Evolutionary conservation across 2,113 vertebrate species (phyloP).

Genomic region (Halichoerus grypus): DNA sequence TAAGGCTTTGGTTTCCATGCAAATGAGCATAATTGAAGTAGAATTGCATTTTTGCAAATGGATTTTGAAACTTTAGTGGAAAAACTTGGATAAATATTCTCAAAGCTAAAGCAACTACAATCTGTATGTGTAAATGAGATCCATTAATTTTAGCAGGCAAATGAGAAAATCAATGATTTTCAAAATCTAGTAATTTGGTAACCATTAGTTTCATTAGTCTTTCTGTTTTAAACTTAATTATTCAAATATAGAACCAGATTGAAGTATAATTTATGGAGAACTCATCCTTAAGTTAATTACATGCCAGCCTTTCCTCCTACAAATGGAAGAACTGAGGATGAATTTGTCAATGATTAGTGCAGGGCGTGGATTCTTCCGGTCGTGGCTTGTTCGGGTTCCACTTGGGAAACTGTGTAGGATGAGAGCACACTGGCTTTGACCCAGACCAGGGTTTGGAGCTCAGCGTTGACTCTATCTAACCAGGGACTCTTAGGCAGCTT

Average conservation of each 20-base stretch:
- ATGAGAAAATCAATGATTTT: conserved; percentile 88
- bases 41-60: conserved; percentile 83
- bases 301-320: conserved; percentile 68
- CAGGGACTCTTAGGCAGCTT: neutral
- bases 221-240: conserved; percentile 88
- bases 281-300: conserved; percentile 86
- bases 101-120: conserved; percentile 84
- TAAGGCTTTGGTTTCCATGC: conserved; percentile 83
- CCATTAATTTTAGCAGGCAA: conserved; percentile 87
- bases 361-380: conserved; percentile 3
- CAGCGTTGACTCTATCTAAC: neutral
- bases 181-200: conserved; percentile 88
- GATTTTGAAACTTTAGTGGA: conserved; percentile 85
- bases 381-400: neutral
- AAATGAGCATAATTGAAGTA: conserved; percentile 84
- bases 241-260: conserved; percentile 83
- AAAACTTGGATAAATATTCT: conserved; percentile 84
- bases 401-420: neutral
- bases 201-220: conserved; percentile 88
- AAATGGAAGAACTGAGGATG: conserved; percentile 59
- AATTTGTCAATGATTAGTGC: conserved; percentile 31
- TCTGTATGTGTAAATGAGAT: conserved; percentile 87
- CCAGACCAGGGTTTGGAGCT: neutral
- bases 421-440: neutral
- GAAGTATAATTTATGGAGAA: conserved; percentile 80